Conservation (phyloP, 2,113 vertebrate genomes). For the Colius striatus region DNA sequence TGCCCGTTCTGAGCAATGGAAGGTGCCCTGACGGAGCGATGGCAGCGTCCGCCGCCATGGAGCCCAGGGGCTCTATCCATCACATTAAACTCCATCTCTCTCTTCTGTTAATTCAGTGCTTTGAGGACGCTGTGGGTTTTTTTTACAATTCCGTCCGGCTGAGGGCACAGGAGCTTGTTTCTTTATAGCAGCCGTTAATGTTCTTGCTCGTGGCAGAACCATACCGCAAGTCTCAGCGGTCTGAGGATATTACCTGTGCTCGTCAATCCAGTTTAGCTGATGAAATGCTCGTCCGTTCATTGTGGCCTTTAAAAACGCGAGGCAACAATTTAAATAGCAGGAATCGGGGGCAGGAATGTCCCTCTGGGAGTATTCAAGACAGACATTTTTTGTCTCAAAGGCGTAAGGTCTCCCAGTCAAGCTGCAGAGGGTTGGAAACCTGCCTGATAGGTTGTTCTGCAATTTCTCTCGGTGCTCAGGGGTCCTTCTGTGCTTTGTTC, state of each 20-base stretch:
- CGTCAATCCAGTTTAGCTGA: background rate
- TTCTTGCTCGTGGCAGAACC: background rate
- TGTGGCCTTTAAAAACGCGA: constrained; percentile 6
- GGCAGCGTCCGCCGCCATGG: accelerated
- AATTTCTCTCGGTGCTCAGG: background rate
- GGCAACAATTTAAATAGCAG: background rate
- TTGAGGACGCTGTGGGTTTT: background rate
- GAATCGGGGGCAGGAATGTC: background rate
- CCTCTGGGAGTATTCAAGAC: constrained; percentile 1
- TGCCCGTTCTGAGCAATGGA: background rate
- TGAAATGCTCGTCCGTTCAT: background rate
- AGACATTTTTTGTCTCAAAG: constrained; percentile 3
- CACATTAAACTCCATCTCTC: background rate
- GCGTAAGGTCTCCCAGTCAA: background rate
- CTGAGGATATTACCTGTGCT: background rate
- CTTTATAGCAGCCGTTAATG: constrained; percentile 15
- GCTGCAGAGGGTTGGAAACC: background rate
- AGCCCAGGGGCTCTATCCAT: background rate
- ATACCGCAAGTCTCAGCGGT: background rate
- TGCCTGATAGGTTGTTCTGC: background rate
- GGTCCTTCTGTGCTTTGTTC: constrained; percentile 39
- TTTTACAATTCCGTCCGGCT: constrained; percentile 17
- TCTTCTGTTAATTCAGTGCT: background rate
- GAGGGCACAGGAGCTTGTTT: constrained; percentile 20
- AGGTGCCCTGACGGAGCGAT: background rate